Evolutionary conservation across 2,888 invertebrate species (phyloP), one percentile per base, ranked within the genome.

Genomic region (Lithophane socia): DNA sequence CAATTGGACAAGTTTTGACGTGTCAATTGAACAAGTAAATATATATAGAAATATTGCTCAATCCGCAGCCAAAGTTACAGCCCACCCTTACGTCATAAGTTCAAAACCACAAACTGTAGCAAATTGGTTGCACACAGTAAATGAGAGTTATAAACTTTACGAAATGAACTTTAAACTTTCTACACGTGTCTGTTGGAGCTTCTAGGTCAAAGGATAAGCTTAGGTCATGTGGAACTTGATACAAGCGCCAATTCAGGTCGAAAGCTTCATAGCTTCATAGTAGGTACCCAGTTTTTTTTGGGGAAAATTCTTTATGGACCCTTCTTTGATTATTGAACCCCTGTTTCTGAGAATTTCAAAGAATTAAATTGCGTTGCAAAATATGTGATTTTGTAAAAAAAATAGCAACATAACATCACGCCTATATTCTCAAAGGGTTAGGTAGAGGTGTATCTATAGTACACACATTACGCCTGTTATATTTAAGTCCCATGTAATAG

Each of bases 41-140:
- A 2, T 37, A 2, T 37, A 64, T 21, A 1, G 13, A 65, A 44
- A 29, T 65, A 24, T 67, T n/a, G n/a, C 54, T 73, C 2, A 21
- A 42, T 7, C 18, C 10, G 0, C 37, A 37, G n/a, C n/a, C n/a
- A 58, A 58, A 16, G 21, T 60, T 58, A 58, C 8, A 54, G 10
- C 7, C 21, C 12, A 52, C 16, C 21, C 21, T 16, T 16, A 42
- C 13, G 24, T 44, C n/a, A 54, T 44, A 54, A 37, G 66, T 42
- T 76, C 24, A n/a, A 16, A 82, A 29, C 63, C 13, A n/a, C 44
- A 9, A 3, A 16, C 61, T 52, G 29, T 18, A 54, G 29, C 47
- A 61, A 81, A 81, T 63, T 77, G 37, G 54, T n/a, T 77, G 82
- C 75, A 81, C 49, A 49, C 42, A 44, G 21, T 44, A 37, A 63